Evolutionary conservation across 2,797 vertebrate genomes (phyloP).

Genomic region (Bradypus variegatus): DNA sequence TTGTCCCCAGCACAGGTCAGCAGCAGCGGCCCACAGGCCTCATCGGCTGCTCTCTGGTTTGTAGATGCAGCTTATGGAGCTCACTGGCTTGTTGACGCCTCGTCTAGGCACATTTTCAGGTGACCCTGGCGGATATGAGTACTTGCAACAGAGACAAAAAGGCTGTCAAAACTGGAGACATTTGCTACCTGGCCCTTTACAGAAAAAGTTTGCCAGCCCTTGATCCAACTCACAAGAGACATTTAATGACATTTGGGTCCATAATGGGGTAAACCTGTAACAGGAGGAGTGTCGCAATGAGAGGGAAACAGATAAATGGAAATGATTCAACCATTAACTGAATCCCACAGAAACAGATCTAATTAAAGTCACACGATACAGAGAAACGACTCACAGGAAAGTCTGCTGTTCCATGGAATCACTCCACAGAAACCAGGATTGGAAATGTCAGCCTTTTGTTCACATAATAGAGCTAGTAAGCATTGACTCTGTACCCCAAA

Average conservation of each 20-base stretch:
- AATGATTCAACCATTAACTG: fast-evolving
- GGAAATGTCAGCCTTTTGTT: neutral
- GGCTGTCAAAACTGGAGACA: too few species aligned
- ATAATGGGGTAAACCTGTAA: neutral
- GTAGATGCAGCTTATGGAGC: too few species aligned
- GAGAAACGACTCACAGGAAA: neutral
- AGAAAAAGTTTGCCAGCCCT: neutral
- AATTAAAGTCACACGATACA: neutral
- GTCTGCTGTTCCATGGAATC: fast-evolving
- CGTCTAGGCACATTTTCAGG: fast-evolving
- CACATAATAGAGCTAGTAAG: too few species aligned
- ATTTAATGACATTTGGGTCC: fast-evolving
- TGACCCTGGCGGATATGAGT: fast-evolving
- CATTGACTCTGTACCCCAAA: neutral
- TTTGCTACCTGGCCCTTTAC: neutral
- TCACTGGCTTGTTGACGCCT: fast-evolving
- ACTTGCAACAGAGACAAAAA: fast-evolving
- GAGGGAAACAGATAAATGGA: neutral
- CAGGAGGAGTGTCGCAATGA: too few species aligned
- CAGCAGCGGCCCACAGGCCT: fast-evolving
- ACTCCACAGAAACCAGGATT: neutral
- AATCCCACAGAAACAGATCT: neutral
- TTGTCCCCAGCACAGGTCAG: neutral
- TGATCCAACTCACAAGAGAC: too few species aligned
- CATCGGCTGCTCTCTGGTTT: neutral